These are phyloP conservation scores for Lampris incognitus DNA, from an alignment of 2,113 vertebrate genomes.

Conservation along the genomic window DNA sequence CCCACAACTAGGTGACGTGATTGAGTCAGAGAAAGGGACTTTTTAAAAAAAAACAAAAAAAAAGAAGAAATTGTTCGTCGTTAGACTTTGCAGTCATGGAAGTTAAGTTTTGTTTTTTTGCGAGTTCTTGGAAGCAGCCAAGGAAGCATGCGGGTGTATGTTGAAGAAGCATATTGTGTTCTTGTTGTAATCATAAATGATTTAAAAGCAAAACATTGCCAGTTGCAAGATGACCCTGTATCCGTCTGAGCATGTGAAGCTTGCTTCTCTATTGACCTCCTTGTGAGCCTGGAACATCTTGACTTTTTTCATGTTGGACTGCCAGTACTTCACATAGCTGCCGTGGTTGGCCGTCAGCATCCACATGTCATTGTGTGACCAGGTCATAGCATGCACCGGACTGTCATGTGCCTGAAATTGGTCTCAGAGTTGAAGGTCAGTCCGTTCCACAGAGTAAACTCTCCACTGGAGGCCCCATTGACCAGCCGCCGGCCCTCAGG, in stretches of 20 bases:
- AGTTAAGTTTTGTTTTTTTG: no score
- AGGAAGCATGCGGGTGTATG: no score
- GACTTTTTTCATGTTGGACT: constrained; percentile 98
- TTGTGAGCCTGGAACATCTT: constrained; percentile 99
- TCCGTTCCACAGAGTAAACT: constrained; percentile 94
- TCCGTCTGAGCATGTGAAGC: constrained; percentile 84
- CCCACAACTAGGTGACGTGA: no score
- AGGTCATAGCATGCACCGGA: constrained; percentile 93
- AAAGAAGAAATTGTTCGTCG: no score
- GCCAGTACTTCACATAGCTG: constrained; percentile 96
- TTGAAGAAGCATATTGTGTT: no score
- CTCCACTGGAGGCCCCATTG: constrained; percentile 93
- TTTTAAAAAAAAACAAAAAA: no score
- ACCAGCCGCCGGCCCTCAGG: constrained; percentile 92
- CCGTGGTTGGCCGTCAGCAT: constrained; percentile 95
- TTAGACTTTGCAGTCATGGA: no score
- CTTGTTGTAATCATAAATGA: no score
- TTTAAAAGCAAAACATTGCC: no score
- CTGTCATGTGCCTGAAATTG: constrained; percentile 94
- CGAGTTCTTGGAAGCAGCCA: no score
- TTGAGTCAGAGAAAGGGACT: no score
- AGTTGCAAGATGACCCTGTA: no score
- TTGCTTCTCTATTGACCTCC: constrained; percentile 99
- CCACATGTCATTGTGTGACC: constrained; percentile 98
- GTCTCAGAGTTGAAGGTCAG: constrained; percentile 96